Percentiles rank a stretch among this genome's conserved stretches.
Evolutionary conservation across 2,888 invertebrate species (phyloP).

Genomic region (Beris morrisii): DNA sequence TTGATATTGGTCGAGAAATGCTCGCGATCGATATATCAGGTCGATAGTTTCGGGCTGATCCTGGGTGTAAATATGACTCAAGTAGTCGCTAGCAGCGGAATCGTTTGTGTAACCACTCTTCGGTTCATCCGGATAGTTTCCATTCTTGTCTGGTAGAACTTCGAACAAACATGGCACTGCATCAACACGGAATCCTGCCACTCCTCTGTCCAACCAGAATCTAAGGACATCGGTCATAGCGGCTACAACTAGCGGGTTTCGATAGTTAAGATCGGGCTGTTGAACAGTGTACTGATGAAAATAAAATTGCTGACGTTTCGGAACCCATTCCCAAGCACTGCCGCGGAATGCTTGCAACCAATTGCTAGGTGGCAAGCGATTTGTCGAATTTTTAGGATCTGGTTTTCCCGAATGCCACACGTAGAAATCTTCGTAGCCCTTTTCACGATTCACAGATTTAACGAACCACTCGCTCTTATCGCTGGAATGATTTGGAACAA

Average conservation of each 20-base stretch:
- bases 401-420: conserved; percentile 60
- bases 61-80: conserved; percentile 60
- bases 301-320: conserved; percentile 61
- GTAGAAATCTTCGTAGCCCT: conserved; percentile 68
- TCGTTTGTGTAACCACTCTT: conserved; percentile 53
- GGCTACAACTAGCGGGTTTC: conserved; percentile 65
- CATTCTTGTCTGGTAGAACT: conserved; percentile 56
- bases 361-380: conserved; percentile 56
- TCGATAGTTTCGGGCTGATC: conserved; percentile 59
- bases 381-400: conserved; percentile 17
- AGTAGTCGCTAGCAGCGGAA: conserved; percentile 58
- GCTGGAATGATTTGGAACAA: conserved; percentile 63
- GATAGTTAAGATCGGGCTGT: conserved; percentile 72
- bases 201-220: conserved; percentile 73
- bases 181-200: conserved; percentile 73
- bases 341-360: conserved; percentile 60
- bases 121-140: conserved; percentile 60
- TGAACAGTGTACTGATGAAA: conserved; percentile 62
- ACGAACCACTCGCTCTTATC: conserved; percentile 64
- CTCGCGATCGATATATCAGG: conserved; percentile 54
- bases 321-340: conserved; percentile 65
- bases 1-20: conserved; percentile 65
- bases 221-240: conserved; percentile 66
- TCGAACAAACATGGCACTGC: conserved; percentile 57
- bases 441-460: conserved; percentile 59